Evolutionary conservation across 2,113 vertebrate genomes (phyloP).

Genomic region (Sarotherodon lohbergeri): DNA sequence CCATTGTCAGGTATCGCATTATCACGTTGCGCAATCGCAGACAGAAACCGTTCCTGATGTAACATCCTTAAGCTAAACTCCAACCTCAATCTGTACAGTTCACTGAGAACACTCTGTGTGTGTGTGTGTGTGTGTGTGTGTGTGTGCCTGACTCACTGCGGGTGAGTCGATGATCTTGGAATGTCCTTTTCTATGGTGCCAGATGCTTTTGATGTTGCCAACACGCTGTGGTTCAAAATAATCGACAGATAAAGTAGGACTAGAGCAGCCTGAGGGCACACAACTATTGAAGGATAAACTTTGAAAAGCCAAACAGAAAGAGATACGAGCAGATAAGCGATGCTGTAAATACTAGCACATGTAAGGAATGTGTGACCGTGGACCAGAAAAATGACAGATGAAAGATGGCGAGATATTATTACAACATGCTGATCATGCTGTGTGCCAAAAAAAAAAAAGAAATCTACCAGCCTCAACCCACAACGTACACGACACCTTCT

Average conservation of each 20-base stretch:
- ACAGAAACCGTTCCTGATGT: background rate
- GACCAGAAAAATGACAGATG: background rate
- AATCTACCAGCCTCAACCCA: background rate
- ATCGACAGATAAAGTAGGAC: conserved; percentile 1
- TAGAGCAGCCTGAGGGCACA: background rate
- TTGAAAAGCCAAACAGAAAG: background rate
- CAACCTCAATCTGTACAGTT: background rate
- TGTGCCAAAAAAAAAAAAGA: background rate
- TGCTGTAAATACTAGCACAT: background rate
- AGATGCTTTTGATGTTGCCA: conserved; percentile 11
- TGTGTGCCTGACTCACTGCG: background rate
- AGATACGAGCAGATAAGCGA: background rate
- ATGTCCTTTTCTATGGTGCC: conserved; percentile 10
- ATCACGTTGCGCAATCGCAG: background rate
- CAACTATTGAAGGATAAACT: background rate
- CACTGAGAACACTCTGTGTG: background rate
- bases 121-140: background rate
- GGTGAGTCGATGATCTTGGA: conserved; percentile 17
- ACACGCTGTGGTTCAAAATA: background rate
- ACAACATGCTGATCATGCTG: background rate
- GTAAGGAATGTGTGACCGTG: background rate
- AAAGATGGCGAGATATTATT: background rate
- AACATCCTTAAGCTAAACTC: background rate
- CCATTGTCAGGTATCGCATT: background rate
- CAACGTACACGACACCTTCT: background rate